These are phyloP conservation scores for Branchellion lobata DNA, from an alignment of 2,888 invertebrate genomes.

Conservation along the genomic window DNA sequence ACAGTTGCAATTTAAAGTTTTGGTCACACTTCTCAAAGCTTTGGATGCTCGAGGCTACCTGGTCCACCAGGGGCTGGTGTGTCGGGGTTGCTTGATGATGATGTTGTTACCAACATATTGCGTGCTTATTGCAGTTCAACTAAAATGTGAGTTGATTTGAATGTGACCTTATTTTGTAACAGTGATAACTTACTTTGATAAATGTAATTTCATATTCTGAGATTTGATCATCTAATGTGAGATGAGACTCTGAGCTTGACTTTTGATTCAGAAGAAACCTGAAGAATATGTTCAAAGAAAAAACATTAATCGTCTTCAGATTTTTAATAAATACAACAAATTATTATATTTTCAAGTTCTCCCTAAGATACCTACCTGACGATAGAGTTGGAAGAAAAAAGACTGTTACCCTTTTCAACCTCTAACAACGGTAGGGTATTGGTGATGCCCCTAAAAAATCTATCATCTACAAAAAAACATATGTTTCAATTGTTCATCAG, in stretches of 20 bases:
- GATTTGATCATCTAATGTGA: slow-evolving; percentile 8
- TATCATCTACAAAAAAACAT: not conserved
- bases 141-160: too few relatives aligned
- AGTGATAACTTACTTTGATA: slow-evolving; percentile 16
- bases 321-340: too few relatives aligned
- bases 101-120: too few relatives aligned
- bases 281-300: too few relatives aligned
- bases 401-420: slow-evolving; percentile 1
- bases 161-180: too few relatives aligned
- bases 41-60: not conserved
- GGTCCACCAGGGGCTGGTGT: slow-evolving; percentile 29
- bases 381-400: slow-evolving; percentile 14
- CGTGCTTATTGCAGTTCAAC: too few relatives aligned
- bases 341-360: not conserved
- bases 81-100: too few relatives aligned
- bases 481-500: too few relatives aligned
- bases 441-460: not conserved
- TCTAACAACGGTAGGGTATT: slow-evolving; percentile 1
- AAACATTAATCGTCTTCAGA: too few relatives aligned
- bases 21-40: slow-evolving; percentile 7
- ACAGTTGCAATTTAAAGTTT: too few relatives aligned
- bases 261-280: slow-evolving; percentile 8
- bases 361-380: not conserved
- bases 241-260: not conserved
- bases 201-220: slow-evolving; percentile 12